phyloP scores from a whole-genome alignment of 2,888 invertebrate genomes.

The Drosophila ustulata region DNA sequence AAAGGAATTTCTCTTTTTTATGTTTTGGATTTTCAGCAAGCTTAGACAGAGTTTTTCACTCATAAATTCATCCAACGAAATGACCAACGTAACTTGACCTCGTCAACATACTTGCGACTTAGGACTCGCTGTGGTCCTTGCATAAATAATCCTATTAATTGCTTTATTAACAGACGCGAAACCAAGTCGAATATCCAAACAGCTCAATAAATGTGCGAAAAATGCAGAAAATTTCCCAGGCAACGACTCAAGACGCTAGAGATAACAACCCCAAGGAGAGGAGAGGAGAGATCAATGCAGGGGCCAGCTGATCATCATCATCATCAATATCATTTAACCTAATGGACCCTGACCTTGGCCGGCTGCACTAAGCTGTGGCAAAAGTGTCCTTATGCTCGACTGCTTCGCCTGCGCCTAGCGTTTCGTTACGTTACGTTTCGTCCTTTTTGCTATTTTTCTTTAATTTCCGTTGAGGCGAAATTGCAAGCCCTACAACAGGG shows the following conservation, averaged over 20 bases:
- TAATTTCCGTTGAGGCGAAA: constrained; percentile 54
- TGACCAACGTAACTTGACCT: constrained; percentile 70
- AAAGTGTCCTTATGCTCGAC: constrained; percentile 77
- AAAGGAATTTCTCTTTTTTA: constrained; percentile 2
- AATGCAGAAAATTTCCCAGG: constrained; percentile 59
- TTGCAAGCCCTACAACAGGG: constrained; percentile 54
- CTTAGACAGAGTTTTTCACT: neutral
- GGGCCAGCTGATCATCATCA: constrained; percentile 65
- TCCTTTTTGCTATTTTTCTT: constrained; percentile 58
- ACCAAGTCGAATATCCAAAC: constrained; percentile 56
- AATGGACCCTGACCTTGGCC: constrained; percentile 82
- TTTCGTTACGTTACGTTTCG: constrained; percentile 12
- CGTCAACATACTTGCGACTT: constrained; percentile 68
- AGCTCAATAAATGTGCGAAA: constrained; percentile 67
- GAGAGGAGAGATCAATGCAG: constrained; percentile 5
- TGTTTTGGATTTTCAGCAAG: neutral
- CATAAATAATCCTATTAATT: constrained; percentile 81
- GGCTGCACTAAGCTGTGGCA: constrained; percentile 78
- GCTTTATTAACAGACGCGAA: constrained; percentile 71
- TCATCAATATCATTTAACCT: constrained; percentile 83
- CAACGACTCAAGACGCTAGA: constrained; percentile 12
- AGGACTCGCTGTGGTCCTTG: constrained; percentile 41
- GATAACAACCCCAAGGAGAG: constrained; percentile 48
- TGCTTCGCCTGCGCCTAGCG: constrained; percentile 16
- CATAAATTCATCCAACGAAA: constrained; percentile 29